A percentile compares a stretch with the other conserved stretches of the same genome.
These are phyloP conservation scores for Tridacna gigas DNA, from an alignment of 2,888 invertebrate species.

Conservation along the genomic window DNA sequence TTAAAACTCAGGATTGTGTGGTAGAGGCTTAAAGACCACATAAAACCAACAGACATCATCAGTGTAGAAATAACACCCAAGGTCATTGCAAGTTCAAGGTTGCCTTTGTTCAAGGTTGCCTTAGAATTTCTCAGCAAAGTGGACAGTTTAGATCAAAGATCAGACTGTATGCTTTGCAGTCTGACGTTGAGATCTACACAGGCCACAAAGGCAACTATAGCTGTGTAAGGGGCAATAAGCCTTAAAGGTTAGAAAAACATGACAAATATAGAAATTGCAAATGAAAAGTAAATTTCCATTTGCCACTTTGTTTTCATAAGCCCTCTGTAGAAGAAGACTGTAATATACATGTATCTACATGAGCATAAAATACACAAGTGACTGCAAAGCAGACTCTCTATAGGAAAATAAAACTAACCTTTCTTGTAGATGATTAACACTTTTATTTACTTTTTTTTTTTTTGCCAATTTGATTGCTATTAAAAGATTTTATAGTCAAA, in stretches of 20 bases:
- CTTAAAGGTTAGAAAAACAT: not conserved
- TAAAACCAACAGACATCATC: too few species aligned
- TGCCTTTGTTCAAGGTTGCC: too few species aligned
- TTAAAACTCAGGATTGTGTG: not conserved
- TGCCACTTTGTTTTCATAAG: not conserved
- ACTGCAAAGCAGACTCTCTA: not conserved
- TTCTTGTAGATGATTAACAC: not conserved
- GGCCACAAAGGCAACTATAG: too few species aligned
- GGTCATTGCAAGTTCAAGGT: too few species aligned
- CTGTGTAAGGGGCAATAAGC: too few species aligned
- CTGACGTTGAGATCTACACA: too few species aligned
- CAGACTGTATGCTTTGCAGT: too few species aligned
- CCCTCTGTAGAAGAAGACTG: not conserved
- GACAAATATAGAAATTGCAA: not conserved
- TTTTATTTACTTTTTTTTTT: not conserved
- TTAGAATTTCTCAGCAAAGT: too few species aligned
- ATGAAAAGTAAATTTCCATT: not conserved
- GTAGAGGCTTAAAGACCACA: not conserved
- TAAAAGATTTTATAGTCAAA: not conserved
- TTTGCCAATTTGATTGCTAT: not conserved
- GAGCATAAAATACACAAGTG: not conserved
- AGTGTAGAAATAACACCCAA: too few species aligned
- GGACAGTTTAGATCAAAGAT: too few species aligned
- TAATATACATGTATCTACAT: not conserved
- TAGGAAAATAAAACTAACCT: not conserved